These are phyloP conservation scores for Rhincodon typus DNA, from an alignment of 2,797 vertebrate genomes.

Conservation along the genomic window DNA sequence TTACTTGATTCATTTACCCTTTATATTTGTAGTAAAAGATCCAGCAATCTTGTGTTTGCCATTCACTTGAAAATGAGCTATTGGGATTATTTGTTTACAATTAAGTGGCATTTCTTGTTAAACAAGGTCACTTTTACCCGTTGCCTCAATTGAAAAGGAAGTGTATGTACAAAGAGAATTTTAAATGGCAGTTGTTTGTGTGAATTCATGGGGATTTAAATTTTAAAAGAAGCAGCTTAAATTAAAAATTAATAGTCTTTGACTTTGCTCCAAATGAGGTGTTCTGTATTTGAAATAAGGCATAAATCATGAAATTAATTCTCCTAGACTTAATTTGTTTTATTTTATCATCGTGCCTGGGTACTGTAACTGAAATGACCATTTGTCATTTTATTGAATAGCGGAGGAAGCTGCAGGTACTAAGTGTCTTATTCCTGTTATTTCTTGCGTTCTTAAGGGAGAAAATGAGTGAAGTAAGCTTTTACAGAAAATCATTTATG, in stretches of 20 bases:
- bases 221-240: too few species aligned
- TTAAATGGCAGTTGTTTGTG: background rate
- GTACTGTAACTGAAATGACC: background rate
- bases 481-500: background rate
- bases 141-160: background rate
- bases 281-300: background rate
- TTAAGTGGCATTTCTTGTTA: background rate
- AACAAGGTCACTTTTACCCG: background rate
- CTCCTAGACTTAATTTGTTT: background rate
- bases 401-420: background rate
- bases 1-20: background rate
- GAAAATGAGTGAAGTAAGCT: background rate
- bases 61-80: background rate
- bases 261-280: background rate
- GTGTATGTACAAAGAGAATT: background rate
- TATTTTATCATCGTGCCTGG: background rate
- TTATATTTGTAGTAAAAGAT: background rate
- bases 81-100: background rate
- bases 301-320: background rate
- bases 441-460: background rate
- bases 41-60: background rate
- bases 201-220: background rate
- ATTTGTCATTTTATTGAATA: background rate
- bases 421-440: background rate
- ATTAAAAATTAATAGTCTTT: background rate